Evolutionary conservation across 2,113 vertebrate genomes (phyloP), one percentile per base, ranked within the genome.

Genomic region (Macrotis lagotis): DNA sequence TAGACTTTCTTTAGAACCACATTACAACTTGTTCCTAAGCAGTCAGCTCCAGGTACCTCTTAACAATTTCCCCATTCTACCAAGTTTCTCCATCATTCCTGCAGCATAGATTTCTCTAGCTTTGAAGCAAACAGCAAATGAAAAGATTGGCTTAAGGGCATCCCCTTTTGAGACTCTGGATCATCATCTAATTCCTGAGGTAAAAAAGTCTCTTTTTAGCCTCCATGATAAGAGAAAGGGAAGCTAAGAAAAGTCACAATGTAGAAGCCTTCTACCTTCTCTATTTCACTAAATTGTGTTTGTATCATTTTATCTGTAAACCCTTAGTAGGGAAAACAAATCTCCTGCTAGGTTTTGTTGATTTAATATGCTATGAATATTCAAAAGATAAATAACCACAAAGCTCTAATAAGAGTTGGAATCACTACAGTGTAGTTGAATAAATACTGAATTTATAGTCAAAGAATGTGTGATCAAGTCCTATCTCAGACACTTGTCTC

Each of bases 311-410:
- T 31, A 47, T 91, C 92, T 48, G 51, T 14, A 89, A 90, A 88
- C 6, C 83, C 92, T 92, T 91, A 91, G 37, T n/a, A 24, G 37
- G 93, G 4, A 53, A 37, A 51, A 31, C 88, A 19, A 47, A 90
- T 90, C 9, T 90, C 88, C 49, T 50, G 25, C 31, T 96, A 19
- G 14, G 2, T 94, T 95, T 94, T 94, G 19, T 26, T 55, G 19
- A 83, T 44, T 83, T 83, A 44, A 83, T 44, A 74, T 83, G 8
- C 37, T 88, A 25, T 89, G 66, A 88, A 50, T 51, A 55, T 50
- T 90, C 51, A 88, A 16, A 5, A 93, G 48, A 52, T 50, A 66
- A 31, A 2, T 83, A 49, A 90, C 1, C 49, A 47, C 47, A 50
- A 90, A 91, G 10, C 37, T 88, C 5, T 89, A 19, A 92, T 48